A percentile compares a stretch with the other conserved stretches of the same genome.
Evolutionary conservation across 2,888 invertebrate species (phyloP).

Genomic region (Tachina grossa): DNA sequence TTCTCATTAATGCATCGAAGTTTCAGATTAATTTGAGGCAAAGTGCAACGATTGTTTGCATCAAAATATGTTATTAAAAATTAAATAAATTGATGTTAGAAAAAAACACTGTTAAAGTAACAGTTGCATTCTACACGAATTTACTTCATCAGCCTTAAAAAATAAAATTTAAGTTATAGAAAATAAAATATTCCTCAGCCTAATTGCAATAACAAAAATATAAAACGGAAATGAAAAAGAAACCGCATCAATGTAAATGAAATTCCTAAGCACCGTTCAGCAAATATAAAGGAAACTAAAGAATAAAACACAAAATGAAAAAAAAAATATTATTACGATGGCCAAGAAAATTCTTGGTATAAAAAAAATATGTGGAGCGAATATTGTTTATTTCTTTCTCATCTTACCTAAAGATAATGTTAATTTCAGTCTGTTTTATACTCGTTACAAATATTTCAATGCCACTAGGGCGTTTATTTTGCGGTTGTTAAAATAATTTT

Average conservation of each 20-base stretch:
- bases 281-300: not conserved
- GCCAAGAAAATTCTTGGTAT: not conserved
- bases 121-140: not conserved
- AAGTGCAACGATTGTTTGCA: slow-evolving; percentile 48
- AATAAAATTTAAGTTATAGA: slow-evolving; percentile 40
- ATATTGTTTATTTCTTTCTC: slow-evolving; percentile 3
- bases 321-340: not conserved
- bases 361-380: not conserved
- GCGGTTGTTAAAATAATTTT: slow-evolving; percentile 55
- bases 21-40: slow-evolving; percentile 6
- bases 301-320: not conserved
- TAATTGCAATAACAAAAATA: slow-evolving; percentile 12
- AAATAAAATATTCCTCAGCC: slow-evolving; percentile 32
- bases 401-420: slow-evolving; percentile 29
- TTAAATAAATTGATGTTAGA: slow-evolving; percentile 4
- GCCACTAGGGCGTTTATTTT: slow-evolving; percentile 54
- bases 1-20: too few species aligned
- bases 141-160: not conserved
- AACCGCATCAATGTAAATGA: slow-evolving; percentile 48
- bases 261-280: slow-evolving; percentile 21
- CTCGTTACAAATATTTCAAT: slow-evolving; percentile 41
- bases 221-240: slow-evolving; percentile 39
- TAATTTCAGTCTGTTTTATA: slow-evolving; percentile 47
- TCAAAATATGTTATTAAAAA: slow-evolving; percentile 19
- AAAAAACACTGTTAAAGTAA: not conserved